Evolutionary conservation across 1,140 invertebrate genomes (phyloP).

Genomic region (Lepidurus couesii): DNA sequence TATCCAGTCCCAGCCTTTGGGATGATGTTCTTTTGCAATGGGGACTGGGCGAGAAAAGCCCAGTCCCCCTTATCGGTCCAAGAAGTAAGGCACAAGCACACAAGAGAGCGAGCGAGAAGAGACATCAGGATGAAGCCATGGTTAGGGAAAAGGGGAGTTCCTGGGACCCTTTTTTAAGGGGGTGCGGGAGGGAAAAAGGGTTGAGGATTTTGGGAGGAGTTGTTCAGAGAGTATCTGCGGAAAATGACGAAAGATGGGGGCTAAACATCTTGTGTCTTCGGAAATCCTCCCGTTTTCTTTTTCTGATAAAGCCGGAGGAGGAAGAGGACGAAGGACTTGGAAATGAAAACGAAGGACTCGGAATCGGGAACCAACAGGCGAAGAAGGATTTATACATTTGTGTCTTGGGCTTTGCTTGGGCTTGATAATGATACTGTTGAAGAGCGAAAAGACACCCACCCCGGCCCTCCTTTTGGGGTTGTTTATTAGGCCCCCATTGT

Average conservation of each 20-base stretch:
- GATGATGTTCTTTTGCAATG: too few species aligned
- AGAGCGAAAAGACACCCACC: too few species aligned
- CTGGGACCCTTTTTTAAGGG: background rate
- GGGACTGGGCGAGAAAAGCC: background rate
- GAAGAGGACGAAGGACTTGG: background rate
- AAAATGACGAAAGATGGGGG: background rate
- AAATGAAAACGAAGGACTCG: background rate
- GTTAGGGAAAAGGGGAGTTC: too few species aligned
- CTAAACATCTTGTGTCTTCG: background rate
- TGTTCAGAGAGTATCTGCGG: background rate
- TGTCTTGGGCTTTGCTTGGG: too few species aligned
- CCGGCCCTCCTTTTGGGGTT: background rate
- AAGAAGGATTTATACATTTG: background rate
- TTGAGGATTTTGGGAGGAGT: background rate
- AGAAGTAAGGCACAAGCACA: background rate
- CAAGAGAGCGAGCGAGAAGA: background rate
- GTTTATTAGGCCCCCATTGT: constrained; percentile 15
- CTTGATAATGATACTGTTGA: too few species aligned
- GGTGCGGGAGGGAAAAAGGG: background rate
- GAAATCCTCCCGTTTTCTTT: background rate
- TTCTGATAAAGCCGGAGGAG: background rate
- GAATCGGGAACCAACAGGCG: constrained; percentile 13
- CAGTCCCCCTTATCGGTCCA: background rate
- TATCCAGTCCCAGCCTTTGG: background rate
- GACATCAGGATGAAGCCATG: background rate